phyloP scores from a whole-genome alignment of 2,113 vertebrate genomes.

The Oryzias woworae region DNA sequence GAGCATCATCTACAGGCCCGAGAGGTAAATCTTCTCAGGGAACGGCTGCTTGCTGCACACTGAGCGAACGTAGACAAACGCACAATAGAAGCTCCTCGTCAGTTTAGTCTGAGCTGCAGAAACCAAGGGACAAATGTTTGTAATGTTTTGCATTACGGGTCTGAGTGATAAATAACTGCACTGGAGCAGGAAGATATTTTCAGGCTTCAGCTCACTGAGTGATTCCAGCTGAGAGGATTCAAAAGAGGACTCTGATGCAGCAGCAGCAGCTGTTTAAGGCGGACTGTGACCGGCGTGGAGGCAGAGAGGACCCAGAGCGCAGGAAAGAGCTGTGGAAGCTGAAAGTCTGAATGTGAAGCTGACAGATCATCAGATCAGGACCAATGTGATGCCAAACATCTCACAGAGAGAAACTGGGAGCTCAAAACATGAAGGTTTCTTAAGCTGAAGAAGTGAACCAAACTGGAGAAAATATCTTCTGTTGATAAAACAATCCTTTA shows the following conservation, averaged over 20 bases:
- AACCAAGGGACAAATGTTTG: background rate
- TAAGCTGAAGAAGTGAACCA: too few species aligned
- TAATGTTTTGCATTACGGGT: background rate
- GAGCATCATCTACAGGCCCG: constrained; percentile 11
- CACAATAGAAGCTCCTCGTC: background rate
- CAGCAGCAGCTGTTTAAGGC: constrained; percentile 18
- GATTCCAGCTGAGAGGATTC: constrained; percentile 20
- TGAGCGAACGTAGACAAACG: background rate
- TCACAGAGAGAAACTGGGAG: background rate
- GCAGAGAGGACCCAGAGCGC: constrained; percentile 18
- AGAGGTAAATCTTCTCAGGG: constrained; percentile 10
- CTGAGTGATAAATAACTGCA: constrained; percentile 31
- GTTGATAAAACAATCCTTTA: too few species aligned
- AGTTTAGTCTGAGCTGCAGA: background rate
- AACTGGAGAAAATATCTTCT: background rate
- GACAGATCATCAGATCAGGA: constrained; percentile 46
- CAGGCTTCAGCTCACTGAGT: background rate
- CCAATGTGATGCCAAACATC: constrained; percentile 39
- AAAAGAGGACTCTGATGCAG: constrained; percentile 29
- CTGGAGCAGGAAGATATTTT: constrained; percentile 18
- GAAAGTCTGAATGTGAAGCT: constrained; percentile 40
- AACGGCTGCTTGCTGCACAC: background rate
- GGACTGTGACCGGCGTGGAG: constrained; percentile 1
- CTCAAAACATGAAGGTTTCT: background rate
- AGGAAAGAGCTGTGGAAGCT: constrained; percentile 17